Base-by-base conservation (phyloP, 1,140 invertebrate species). In the Harpegnathos saltator region DNA sequence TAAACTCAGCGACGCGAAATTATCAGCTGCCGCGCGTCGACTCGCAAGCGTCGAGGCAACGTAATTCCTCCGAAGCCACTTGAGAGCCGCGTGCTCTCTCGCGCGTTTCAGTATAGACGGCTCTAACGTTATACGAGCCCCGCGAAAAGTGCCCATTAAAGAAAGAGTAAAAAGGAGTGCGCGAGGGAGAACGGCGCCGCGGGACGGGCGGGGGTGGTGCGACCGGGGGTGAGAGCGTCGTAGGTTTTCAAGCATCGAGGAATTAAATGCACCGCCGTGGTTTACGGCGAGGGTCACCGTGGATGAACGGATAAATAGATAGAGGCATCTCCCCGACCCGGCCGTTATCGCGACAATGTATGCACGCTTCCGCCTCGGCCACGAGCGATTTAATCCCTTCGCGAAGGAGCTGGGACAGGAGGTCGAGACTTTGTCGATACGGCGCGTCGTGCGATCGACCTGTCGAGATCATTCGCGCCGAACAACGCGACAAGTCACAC, bases 91-190 rank as follows among this genome's bases (percentile, higher is more conserved):
- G 29, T 9, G 38, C 38, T 4, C 38, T 3, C 54, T 17, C 26
- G 54, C 69, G n/a, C 69, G 66, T 68, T 73, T 71, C 86, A 58
- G 75, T 59, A 61, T 71, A 72, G 15, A 52, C 59, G 69, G 33
- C 77, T 77, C 59, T 52, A 77, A 82, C 62, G 75, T 87, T 89
- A 88, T 89, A 89, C 78, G 86, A 85, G 62, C 44, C 26, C 44
- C 52, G 68, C 65, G 65, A 85, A 88, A 87, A 88, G 86, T 89
- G 78, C 58, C 86, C 78, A 71, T 89, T 88, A 89, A 88, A 80
- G 78, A 80, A 80, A 74, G 62, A 83, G 58, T 72, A 80, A 78
- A 88, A 83, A 26, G 59, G n/a, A n/a, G 50, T 24, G 54, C 54
- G n/a, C 17, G 22, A 22, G 59, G 33, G 52, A 19, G 24, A 80